Conservation (phyloP, 2,113 vertebrate genomes). For the Nettapus auritus region DNA sequence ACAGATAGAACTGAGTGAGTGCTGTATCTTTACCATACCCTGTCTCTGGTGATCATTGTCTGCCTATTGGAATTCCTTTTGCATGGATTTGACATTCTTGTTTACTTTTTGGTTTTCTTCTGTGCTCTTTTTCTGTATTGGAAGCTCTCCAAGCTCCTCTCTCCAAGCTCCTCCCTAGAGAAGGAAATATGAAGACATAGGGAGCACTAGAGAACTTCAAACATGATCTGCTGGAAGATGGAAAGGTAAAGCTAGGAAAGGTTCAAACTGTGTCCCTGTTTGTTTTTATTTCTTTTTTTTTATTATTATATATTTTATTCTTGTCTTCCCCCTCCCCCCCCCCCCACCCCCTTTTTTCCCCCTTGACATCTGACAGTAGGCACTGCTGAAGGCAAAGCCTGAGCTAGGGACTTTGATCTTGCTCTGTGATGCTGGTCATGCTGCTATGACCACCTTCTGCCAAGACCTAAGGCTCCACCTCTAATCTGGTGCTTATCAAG, state of each 20-base stretch:
- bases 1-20: neutral
- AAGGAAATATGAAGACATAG: neutral
- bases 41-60: neutral
- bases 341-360: too few relatives aligned
- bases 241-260: neutral
- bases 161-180: neutral
- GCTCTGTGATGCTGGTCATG: neutral
- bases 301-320: too few relatives aligned
- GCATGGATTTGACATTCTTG: neutral
- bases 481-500: neutral
- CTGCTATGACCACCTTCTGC: neutral
- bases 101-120: neutral
- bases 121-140: neutral
- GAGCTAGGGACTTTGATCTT: neutral
- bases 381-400: neutral
- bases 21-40: too few relatives aligned
- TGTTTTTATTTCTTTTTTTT: neutral
- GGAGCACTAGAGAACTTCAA: neutral
- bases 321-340: too few relatives aligned
- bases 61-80: neutral
- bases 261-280: neutral
- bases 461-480: neutral
- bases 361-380: rapidly evolving
- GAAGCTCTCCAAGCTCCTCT: neutral
- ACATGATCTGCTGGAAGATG: neutral